Evolutionary conservation across 2,113 vertebrate genomes (phyloP).

Genomic region (Chrysochloris asiatica): DNA sequence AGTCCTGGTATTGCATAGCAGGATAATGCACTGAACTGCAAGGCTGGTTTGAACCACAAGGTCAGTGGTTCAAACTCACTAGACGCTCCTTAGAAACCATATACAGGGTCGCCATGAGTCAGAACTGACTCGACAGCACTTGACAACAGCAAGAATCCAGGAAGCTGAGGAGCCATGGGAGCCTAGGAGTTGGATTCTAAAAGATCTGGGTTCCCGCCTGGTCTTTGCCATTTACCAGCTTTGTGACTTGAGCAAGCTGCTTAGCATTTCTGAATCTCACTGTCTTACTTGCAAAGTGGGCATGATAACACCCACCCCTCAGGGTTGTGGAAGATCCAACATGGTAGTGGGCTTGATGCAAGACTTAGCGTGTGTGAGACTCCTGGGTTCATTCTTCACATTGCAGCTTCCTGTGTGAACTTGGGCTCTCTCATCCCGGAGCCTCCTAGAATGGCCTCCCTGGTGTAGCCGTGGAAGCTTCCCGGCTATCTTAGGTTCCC

Average conservation of each 20-base stretch:
- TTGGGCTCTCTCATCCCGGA: too few relatives aligned
- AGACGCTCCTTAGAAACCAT: too few relatives aligned
- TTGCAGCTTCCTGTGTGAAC: background rate
- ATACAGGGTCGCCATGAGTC: too few relatives aligned
- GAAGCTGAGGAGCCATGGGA: background rate
- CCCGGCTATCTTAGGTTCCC: background rate
- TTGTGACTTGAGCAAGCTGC: constrained; percentile 32
- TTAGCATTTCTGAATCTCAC: background rate
- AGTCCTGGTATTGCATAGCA: too few relatives aligned
- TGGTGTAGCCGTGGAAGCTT: background rate
- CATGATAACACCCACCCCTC: background rate
- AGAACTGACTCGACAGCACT: too few relatives aligned
- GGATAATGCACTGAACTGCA: too few relatives aligned
- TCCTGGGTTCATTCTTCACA: background rate
- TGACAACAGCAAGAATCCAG: too few relatives aligned
- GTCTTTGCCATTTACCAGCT: background rate
- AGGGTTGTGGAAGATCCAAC: too few relatives aligned
- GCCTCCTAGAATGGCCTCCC: background rate
- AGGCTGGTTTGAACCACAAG: too few relatives aligned
- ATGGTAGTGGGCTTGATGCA: background rate
- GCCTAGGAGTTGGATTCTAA: background rate
- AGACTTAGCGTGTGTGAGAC: fast-evolving
- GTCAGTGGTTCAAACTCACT: too few relatives aligned
- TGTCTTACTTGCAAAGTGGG: background rate
- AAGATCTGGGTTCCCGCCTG: background rate